Base-by-base conservation (phyloP, 2,888 invertebrate genomes). In the Andrena fulva region DNA sequence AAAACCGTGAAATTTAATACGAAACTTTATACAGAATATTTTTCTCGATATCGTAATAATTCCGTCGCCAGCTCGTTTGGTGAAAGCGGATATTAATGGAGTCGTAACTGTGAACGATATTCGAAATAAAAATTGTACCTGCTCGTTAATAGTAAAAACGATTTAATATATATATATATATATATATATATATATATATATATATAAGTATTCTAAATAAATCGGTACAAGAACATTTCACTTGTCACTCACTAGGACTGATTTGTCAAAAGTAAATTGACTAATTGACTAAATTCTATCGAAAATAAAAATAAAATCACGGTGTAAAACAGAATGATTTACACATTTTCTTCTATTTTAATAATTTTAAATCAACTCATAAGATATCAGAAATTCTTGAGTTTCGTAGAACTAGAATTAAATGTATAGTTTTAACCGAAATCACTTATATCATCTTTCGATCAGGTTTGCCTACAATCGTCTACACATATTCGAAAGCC, bases 31-130 rank as follows among this genome's bases (percentile, higher is more conserved):
- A 35, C 16, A 5, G 10, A 2, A n/a, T 33, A 31, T n/a, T 60
- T 42, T n/a, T 27, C 10, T 59, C 27, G 16, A 35, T 48, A 42
- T 16, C 27, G 27, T 16, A 10, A 29, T 12, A 48, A 69, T 69
- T 29, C 59, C 52, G 20, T 0, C 7, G 59, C 7, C 1, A 1
- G n/a, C 12, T 59, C 3, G 35, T 29, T 48, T 33, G 59, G 42
- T n/a, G 59, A 69, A 59, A 69, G 42, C 42, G n/a, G 56, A 29
- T 7, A n/a, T 59, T 29, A 59, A 59, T 35, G 2, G 6, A 59
- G 54, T 56, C 24, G 27, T 29, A 69, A 69, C 10, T 35, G 12
- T 24, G 1, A 6, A 16, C 5, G 3, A 69, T 56, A 69, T 59
- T 0, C 0, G 20, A 48, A 59, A 59, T 27, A 12, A 1, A 67